Percentiles rank a stretch among this genome's conserved stretches.
Evolutionary conservation across 2,797 vertebrate species (phyloP).

Genomic region (Sphenopsis melanotis): DNA sequence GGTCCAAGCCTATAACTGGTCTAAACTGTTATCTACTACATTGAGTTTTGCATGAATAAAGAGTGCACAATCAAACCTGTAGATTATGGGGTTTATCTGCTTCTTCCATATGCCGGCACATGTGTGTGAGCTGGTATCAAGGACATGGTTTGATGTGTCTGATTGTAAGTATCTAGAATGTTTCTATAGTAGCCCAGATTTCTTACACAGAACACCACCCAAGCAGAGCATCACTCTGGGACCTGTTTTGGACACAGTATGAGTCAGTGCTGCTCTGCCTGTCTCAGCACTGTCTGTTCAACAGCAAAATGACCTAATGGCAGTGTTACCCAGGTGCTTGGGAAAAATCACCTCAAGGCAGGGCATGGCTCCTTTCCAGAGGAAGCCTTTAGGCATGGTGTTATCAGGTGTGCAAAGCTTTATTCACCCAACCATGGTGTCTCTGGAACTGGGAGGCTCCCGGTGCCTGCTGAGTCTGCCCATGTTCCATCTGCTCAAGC

Average conservation of each 20-base stretch:
- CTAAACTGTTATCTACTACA: background rate
- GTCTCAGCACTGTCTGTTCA: background rate
- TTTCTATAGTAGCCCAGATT: background rate
- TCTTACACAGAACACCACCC: background rate
- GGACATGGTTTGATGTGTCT: background rate
- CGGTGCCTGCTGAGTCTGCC: background rate
- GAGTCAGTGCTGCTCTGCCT: background rate
- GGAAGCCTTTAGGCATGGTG: background rate
- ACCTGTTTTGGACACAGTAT: background rate
- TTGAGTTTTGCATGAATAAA: background rate
- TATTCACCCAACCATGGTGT: background rate
- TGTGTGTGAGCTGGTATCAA: background rate
- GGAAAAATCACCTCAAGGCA: background rate
- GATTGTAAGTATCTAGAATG: background rate
- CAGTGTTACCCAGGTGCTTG: background rate
- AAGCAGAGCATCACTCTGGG: background rate
- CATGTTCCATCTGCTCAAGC: background rate
- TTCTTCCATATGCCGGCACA: background rate
- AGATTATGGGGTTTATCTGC: background rate
- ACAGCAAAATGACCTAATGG: background rate
- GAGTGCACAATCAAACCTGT: background rate
- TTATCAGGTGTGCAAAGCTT: background rate
- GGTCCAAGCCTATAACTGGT: background rate
- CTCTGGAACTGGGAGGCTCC: background rate
- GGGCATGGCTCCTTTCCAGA: background rate